Base-by-base conservation (phyloP, 1,140 invertebrate species). In the Macrobrachium rosenbergii region DNA sequence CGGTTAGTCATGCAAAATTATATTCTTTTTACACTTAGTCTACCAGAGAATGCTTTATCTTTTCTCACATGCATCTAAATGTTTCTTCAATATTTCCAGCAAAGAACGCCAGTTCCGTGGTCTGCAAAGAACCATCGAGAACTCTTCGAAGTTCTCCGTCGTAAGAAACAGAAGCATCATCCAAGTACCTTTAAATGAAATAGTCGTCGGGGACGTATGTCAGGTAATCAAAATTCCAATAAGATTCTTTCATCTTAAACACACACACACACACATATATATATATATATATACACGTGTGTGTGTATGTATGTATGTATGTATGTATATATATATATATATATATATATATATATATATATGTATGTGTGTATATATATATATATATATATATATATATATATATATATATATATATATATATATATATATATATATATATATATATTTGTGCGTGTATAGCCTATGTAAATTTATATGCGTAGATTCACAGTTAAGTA, bases 201-300 rank as follows among this genome's bases (percentile, higher is more conserved):
- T 91, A 2, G 90, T 91, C 0, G 90, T 91, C 17, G 91, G 91
- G 0, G 91, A 91, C 67, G 60, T 91, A 21, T 90, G 83, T 37
- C 83, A 85, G 88, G 83, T 86, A 52, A 75, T 43, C 17, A 45
- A 6, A 8, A 5, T 21, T n/a, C 28, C 19, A 0, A 77, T 58
- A 58, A 43, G n/a, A 19, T 52, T 16, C n/a, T 75, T 45, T 23
- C 37, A 12, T 37, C 21, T 17, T 8, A 52, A 6, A 52, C 10
- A 52, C 10, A 52, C 10, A 52, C 10, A 52, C 10, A 52, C 10
- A 52, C 10, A 52, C 10, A 52, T 52, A 52, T 52, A 52, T 52
- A 52, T 52, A 52, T 23, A n/a, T n/a, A n/a, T n/a, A n/a, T n/a
- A n/a, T n/a, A n/a, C n/a, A n/a, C n/a, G n/a, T 37, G 28, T 3